phyloP scores from a whole-genome alignment of 2,797 vertebrate species.

The Typhlichthys subterraneus region DNA sequence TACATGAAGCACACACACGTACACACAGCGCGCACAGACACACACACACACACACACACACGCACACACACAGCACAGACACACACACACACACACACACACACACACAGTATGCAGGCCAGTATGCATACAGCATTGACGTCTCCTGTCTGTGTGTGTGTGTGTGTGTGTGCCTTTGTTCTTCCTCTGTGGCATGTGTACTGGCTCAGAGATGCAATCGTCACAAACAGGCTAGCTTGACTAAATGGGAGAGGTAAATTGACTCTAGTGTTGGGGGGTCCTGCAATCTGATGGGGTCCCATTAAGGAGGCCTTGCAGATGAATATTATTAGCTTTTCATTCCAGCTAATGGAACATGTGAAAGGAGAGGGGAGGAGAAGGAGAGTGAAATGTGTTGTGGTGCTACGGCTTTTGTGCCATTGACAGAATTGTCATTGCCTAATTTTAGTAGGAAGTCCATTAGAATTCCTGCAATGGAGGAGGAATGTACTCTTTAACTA shows the following conservation, averaged over 20 bases:
- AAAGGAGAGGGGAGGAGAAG: slow-evolving; percentile 53
- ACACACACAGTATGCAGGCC: no score
- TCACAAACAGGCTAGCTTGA: slow-evolving; percentile 64
- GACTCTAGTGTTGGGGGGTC: slow-evolving; percentile 63
- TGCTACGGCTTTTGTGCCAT: slow-evolving; percentile 56
- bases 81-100: neutral
- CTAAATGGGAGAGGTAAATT: slow-evolving; percentile 70
- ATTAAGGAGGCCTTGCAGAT: slow-evolving; percentile 73
- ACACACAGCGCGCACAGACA: no score
- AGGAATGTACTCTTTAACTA: slow-evolving; percentile 62
- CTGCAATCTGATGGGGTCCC: slow-evolving; percentile 65
- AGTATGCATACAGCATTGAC: no score
- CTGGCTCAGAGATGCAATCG: slow-evolving; percentile 67
- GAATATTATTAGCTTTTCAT: slow-evolving; percentile 75
- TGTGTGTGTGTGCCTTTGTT: slow-evolving; percentile 29
- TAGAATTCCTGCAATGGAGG: slow-evolving; percentile 55
- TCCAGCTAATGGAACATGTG: slow-evolving; percentile 69
- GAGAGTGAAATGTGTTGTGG: slow-evolving; percentile 59
- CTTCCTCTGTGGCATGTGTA: slow-evolving; percentile 52
- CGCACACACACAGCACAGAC: slow-evolving; percentile 19
- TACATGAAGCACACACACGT: no score
- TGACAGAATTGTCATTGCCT: slow-evolving; percentile 70
- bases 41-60: neutral
- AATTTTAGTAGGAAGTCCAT: slow-evolving; percentile 70
- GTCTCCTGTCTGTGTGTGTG: no score